Evolutionary conservation across 2,888 invertebrate genomes (phyloP), one percentile per base, ranked within the genome.

Genomic region (Hydrotaea diabolus): DNA sequence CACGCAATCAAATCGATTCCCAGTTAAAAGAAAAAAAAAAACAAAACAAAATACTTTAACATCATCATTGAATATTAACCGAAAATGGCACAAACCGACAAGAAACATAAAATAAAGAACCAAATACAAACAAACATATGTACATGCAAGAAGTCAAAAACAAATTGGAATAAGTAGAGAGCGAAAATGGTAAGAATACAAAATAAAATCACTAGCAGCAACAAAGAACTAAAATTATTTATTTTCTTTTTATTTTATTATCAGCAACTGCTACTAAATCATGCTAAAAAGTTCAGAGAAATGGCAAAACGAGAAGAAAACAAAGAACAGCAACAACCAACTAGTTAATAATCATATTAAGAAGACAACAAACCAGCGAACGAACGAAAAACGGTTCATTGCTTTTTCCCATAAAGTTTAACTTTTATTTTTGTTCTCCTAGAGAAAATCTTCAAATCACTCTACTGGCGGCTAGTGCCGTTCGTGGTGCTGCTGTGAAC

Each of bases 1-100:
- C 59, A 43, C 59, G 46, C 62, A 74, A 62, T 13, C 57, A 19
- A 66, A 77, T 79, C 71, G 72, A 83, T 66, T 82, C 66, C 46
- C 9, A 53, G 53, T 31, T 17, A 64, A 62, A 69, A n/a, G n/a
- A n/a, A 15, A 39, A 69, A 43, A 9, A 23, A 8, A 23, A 3
- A 59, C n/a, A 49, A 49, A 49, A 4, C 17, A 69, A n/a, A 19
- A 17, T 39, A 43, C 23, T 13, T 62, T 49, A 23, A 72, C 43
- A 72, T 11, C 76, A 57, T 36, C 26, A 39, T 49, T 26, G 5
- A 74, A 59, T 4, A 46, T 59, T 11, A 64, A 64, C 11, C 4
- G 39, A 3, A 49, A 49, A 49, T 49, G 49, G n/a, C 49, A 49
- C 49, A 49, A 49, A n/a, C 49, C 2, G 43, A 43, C 26, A 0